phyloP scores from a whole-genome alignment of 2,797 vertebrate genomes.

The Oreortyx pictus region DNA sequence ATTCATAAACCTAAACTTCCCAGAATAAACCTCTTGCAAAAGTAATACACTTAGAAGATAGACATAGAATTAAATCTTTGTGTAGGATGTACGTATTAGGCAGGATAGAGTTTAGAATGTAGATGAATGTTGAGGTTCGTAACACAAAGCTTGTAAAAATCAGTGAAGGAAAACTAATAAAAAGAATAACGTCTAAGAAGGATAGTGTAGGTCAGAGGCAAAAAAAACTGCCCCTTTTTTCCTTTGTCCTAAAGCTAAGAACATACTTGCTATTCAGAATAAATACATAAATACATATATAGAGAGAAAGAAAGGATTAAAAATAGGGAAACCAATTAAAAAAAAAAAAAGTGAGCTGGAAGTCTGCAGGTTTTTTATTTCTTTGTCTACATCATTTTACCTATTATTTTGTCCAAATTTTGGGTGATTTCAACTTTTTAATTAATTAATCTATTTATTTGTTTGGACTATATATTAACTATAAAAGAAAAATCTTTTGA shows the following conservation, averaged over 20 bases:
- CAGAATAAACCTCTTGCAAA: neutral
- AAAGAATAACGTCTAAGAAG: neutral
- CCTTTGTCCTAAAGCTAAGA: neutral
- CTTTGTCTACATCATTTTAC: neutral
- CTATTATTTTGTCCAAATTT: neutral
- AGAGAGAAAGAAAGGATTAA: neutral
- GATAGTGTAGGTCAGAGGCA: neutral
- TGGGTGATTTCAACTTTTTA: neutral
- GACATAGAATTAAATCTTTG: neutral
- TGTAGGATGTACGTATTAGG: neutral
- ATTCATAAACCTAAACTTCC: neutral
- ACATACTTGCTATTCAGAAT: neutral
- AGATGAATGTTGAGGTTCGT: neutral
- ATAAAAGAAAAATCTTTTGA: neutral
- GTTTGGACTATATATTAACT: neutral
- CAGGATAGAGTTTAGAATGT: neutral
- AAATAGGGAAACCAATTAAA: neutral
- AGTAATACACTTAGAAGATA: neutral
- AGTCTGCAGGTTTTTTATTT: neutral
- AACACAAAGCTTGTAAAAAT: neutral
- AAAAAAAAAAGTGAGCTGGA: neutral
- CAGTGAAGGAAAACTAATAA: neutral
- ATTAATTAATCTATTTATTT: neutral
- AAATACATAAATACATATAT: too few species aligned
- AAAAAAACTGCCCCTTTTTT: neutral